phyloP scores from a whole-genome alignment of 2,888 invertebrate genomes.

The Torymus texanus region DNA sequence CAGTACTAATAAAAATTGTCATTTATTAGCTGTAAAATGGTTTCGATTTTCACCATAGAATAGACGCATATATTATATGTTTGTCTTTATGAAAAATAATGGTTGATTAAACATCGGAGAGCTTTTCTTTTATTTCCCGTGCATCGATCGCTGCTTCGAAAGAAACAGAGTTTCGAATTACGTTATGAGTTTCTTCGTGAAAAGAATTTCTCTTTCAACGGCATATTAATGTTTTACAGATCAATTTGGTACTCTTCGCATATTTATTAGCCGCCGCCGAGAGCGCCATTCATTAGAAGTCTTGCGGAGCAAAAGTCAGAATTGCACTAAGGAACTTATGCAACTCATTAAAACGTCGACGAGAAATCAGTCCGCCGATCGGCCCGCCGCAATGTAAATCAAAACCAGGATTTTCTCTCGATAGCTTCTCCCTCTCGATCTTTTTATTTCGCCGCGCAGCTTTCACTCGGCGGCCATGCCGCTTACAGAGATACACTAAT shows the following conservation, averaged over 20 bases:
- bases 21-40: too few species aligned
- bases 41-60: too few species aligned
- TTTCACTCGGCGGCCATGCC: neutral
- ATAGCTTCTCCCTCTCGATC: conserved; percentile 5
- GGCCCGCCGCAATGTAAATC: conserved; percentile 20
- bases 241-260: neutral
- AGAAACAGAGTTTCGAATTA: too few species aligned
- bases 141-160: too few species aligned
- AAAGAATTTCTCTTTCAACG: too few species aligned
- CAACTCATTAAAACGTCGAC: conserved; percentile 13
- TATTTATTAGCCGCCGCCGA: too few species aligned
- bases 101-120: too few species aligned
- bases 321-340: conserved; percentile 10
- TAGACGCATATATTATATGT: too few species aligned
- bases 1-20: too few species aligned
- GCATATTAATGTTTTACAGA: neutral
- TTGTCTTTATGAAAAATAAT: too few species aligned
- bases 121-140: too few species aligned
- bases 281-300: neutral
- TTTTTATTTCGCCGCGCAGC: neutral
- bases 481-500: conserved; percentile 26
- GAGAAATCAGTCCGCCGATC: neutral
- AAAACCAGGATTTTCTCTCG: conserved; percentile 15
- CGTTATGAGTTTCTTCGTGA: too few species aligned
- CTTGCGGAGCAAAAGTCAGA: neutral